Conservation (phyloP, 2,888 invertebrate species). For the Tetropium fuscum region DNA sequence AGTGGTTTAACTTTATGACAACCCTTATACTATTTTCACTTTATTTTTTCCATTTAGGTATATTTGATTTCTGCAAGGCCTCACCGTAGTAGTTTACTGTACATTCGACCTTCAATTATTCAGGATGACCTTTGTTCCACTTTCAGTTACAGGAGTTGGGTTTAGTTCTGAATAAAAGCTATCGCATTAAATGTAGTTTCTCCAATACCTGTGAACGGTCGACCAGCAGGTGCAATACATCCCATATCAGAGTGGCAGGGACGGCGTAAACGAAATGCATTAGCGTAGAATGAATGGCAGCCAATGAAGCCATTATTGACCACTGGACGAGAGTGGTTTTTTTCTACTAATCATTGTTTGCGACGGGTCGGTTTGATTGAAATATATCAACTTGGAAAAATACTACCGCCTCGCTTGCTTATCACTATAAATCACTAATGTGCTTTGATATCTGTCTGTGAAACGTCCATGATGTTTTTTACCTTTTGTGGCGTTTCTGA, state of each 20-base stretch:
- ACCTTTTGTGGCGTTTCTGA: conserved; percentile 50
- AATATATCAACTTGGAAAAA: conserved; percentile 63
- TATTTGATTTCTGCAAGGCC: too few species aligned
- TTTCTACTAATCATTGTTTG: conserved; percentile 64
- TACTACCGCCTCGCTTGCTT: conserved; percentile 57
- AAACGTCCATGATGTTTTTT: conserved; percentile 55
- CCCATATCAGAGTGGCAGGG: conserved; percentile 31
- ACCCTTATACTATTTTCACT: too few species aligned
- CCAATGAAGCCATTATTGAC: conserved; percentile 64
- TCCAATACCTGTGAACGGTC: conserved; percentile 33
- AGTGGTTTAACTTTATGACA: too few species aligned
- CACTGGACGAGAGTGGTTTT: conserved; percentile 57
- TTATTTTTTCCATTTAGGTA: too few species aligned
- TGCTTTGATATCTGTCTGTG: conserved; percentile 55
- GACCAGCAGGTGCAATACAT: conserved; percentile 47
- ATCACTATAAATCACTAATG: conserved; percentile 62
- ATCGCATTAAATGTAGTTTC: conserved; percentile 23
- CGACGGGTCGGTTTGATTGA: conserved; percentile 63
- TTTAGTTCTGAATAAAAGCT: too few species aligned
- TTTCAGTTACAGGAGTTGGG: too few species aligned
- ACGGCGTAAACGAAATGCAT: conserved; percentile 56
- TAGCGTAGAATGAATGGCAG: conserved; percentile 60
- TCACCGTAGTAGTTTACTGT: too few species aligned
- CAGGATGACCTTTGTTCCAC: too few species aligned
- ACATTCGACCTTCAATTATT: too few species aligned